phyloP scores from a whole-genome alignment of 2,888 invertebrate genomes.

The Drosophila tanythrix region DNA sequence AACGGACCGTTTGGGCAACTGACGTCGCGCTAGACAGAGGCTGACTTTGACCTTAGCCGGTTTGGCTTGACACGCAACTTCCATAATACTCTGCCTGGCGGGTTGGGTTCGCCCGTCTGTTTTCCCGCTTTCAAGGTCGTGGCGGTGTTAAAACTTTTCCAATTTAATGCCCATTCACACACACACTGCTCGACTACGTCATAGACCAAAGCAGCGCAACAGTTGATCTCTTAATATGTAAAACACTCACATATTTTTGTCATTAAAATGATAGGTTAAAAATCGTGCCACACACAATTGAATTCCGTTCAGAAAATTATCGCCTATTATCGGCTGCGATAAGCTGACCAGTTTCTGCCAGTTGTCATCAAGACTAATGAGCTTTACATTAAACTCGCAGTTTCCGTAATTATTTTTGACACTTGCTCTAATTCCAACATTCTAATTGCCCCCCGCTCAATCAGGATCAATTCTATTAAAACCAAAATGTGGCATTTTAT shows the following conservation, averaged over 20 bases:
- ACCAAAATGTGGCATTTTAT: not conserved
- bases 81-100: conserved; percentile 21
- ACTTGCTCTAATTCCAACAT: not conserved
- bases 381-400: not conserved
- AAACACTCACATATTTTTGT: not conserved
- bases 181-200: conserved; percentile 36
- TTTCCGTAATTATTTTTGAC: not conserved
- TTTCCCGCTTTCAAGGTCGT: conserved; percentile 58
- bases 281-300: not conserved
- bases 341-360: not conserved
- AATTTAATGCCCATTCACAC: conserved; percentile 61
- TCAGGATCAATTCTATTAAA: not conserved
- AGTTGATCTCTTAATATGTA: not conserved
- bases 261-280: not conserved
- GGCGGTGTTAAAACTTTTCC: conserved; percentile 65
- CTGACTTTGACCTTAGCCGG: conserved; percentile 61
- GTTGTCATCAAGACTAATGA: not conserved
- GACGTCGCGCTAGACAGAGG: conserved; percentile 40
- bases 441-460: not conserved
- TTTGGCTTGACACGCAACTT: conserved; percentile 57
- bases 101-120: conserved; percentile 1
- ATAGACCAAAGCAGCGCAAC: conserved; percentile 6
- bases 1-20: conserved; percentile 27
- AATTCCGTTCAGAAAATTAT: not conserved
- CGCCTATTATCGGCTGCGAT: not conserved